Percentiles rank a stretch among this genome's conserved stretches.
phyloP scores from a whole-genome alignment of 2,797 vertebrate genomes.

The Trachurus trachurus region DNA sequence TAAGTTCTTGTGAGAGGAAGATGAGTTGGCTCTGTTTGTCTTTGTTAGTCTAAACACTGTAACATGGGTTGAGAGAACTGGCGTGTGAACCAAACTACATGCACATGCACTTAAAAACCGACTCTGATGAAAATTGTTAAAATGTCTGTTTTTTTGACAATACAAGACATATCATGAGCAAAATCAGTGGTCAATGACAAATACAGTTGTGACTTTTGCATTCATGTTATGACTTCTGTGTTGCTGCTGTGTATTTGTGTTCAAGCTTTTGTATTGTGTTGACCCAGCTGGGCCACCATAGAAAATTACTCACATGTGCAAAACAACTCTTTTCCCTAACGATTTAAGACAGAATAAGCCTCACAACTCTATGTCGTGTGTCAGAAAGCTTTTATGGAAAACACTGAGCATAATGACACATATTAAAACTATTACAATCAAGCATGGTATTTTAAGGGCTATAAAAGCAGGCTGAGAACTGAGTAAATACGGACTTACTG shows the following conservation, averaged over 20 bases:
- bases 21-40: slow-evolving; percentile 29
- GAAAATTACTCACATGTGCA: neutral
- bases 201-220: too few species aligned
- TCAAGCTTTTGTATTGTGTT: too few species aligned
- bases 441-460: slow-evolving; percentile 28
- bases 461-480: neutral
- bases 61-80: neutral
- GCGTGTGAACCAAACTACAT: neutral
- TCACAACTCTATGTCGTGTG: neutral
- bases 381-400: slow-evolving; percentile 33
- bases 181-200: too few species aligned
- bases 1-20: slow-evolving; percentile 31
- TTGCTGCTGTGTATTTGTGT: too few species aligned
- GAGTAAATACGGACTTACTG: slow-evolving; percentile 34
- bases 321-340: slow-evolving; percentile 4
- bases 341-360: neutral
- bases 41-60: slow-evolving; percentile 22
- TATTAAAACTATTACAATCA: slow-evolving; percentile 37
- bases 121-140: too few species aligned
- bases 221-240: too few species aligned
- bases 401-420: slow-evolving; percentile 1
- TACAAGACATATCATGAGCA: too few species aligned
- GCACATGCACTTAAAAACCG: neutral
- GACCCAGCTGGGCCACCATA: too few species aligned
- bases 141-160: too few species aligned